Conservation (phyloP, 1,140 invertebrate genomes). For the Tachypleus tridentatus region DNA sequence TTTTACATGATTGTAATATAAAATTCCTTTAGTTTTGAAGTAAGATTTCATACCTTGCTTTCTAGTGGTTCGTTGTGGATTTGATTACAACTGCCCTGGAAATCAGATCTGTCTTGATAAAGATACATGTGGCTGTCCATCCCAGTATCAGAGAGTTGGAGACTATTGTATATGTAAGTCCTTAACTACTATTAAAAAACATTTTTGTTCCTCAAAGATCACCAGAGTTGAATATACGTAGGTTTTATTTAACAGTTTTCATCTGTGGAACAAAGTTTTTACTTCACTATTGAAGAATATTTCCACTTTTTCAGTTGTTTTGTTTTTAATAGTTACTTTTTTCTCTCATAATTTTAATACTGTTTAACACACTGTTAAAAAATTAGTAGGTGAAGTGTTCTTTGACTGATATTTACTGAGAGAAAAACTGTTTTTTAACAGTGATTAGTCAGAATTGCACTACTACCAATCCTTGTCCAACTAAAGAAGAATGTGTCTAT, state of each 20-base stretch:
- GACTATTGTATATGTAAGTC: conserved; percentile 27
- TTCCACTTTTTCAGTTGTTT: no score
- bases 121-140: conserved; percentile 27
- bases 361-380: no score
- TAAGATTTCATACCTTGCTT: conserved; percentile 43
- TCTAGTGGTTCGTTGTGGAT: conserved; percentile 44
- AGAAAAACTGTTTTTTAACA: background rate
- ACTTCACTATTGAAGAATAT: no score
- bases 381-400: no score
- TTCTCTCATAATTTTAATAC: no score
- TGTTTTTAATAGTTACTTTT: no score
- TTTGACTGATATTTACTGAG: background rate
- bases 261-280: no score
- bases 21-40: no score
- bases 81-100: conserved; percentile 29
- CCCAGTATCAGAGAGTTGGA: conserved; percentile 22
- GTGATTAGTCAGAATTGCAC: conserved; percentile 26
- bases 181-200: background rate
- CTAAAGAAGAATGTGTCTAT: conserved; percentile 29
- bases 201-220: background rate
- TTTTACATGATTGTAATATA: no score
- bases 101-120: conserved; percentile 29
- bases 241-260: no score
- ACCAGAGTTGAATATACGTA: no score
- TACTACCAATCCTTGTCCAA: conserved; percentile 31